Conservation (phyloP, 64 coral and sea anemone species). For the Catalaphyllia jardinei region DNA sequence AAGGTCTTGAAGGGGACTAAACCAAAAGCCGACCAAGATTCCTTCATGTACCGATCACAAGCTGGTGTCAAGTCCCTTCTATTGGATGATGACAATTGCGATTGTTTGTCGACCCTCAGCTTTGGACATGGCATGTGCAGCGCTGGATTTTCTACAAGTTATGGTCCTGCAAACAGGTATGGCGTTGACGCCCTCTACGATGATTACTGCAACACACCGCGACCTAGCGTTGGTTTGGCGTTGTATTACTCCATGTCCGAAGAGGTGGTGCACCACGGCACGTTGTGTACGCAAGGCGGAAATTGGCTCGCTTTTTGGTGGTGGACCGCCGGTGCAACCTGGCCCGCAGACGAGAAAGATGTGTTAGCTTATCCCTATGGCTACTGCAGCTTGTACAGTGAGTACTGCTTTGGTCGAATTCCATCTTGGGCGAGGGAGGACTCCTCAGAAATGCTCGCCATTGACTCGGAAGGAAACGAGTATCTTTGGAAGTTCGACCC, state of each 20-base stretch:
- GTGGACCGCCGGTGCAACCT: conserved; percentile 61
- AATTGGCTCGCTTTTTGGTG: conserved; percentile 80
- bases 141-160: conserved; percentile 30
- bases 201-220: conserved; percentile 35
- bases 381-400: conserved; percentile 40
- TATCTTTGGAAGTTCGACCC: conserved; percentile 63
- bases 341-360: conserved; percentile 48
- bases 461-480: conserved; percentile 67
- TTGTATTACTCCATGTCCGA: conserved; percentile 46
- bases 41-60: conserved; percentile 54
- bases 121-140: conserved; percentile 16
- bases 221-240: conserved; percentile 46
- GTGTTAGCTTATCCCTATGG: conserved; percentile 54
- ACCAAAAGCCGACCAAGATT: conserved; percentile 29
- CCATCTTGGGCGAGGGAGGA: conserved; percentile 72
- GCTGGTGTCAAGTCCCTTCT: conserved; percentile 68
- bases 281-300: conserved; percentile 53
- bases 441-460: conserved; percentile 66
- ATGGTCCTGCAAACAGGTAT: conserved; percentile 14
- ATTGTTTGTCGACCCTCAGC: conserved; percentile 63
- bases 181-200: conserved; percentile 58
- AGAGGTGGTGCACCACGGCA: not conserved
- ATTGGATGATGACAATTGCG: conserved; percentile 67
- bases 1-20: conserved; percentile 47
- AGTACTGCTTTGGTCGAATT: conserved; percentile 72